Base-by-base conservation (phyloP, 2,888 invertebrate species). In the Palloptera scutellata region DNA sequence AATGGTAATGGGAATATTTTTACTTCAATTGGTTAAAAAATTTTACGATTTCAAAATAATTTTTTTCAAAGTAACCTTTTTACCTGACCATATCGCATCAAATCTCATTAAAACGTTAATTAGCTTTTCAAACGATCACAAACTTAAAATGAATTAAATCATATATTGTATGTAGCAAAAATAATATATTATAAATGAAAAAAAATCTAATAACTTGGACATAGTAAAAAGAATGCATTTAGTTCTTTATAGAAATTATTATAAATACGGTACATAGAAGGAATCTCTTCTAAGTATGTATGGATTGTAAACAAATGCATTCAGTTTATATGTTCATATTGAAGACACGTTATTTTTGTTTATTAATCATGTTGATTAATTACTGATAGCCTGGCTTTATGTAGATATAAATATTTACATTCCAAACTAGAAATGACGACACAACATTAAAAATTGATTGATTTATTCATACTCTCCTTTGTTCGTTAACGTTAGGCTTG, bases 401-500 rank as follows among this genome's bases (percentile, higher is more conserved):
- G 30, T 30, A 30, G 30, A 69, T 13, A 43, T 45, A 45, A 0
- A 30, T 17, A 13, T 64, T 0, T 61, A 61, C 52, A 20, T 45
- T 52, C 58, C 48, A 60, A 61, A 67, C 42, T 60, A 12, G n/a
- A 30, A 30, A 30, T 30, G 30, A 11, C 48, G 48, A 15, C 11
- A 48, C 11, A 48, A 10, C 48, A 48, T 48, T 11, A 48, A 48
- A 48, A n/a, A 48, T 15, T 48, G n/a, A 48, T 48, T 15, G 15
- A 48, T 48, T 48, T 70, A 19, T 63, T 51, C 59, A 69, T 66
- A 71, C 72, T 76, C 78, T 77, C 78, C 72, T 71, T 77, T 78
- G 78, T 69, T 77, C 78, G 78, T 77, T 74, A 75, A 75, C 78
- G 78, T 78, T 78, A 75, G 75, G 74, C 77, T 70, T 75, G 78